Evolutionary conservation across 2,797 vertebrate genomes (phyloP), one percentile per base, ranked within the genome.

Genomic region (Euphonia xanthogaster): DNA sequence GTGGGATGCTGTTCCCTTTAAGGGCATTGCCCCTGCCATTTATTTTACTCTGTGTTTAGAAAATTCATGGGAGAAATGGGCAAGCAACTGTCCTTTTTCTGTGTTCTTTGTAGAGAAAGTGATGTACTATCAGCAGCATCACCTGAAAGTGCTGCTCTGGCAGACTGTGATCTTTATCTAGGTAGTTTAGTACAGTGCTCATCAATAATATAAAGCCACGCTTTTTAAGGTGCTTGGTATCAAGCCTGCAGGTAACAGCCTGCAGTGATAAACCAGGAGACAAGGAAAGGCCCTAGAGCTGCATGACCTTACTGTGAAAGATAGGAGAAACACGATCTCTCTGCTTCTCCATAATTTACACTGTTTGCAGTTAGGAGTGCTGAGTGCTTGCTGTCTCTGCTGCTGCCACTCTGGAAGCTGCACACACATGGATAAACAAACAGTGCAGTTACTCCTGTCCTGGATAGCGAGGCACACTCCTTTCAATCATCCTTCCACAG

Each of bases 141-240:
- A 33, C 25, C 35, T 73, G 76, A 65, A 90, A 47, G 60, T 53
- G 31, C 48, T 80, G 17, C 33, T 67, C 42, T 71, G 75, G 30
- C 42, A 77, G 47, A 19, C 19, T 6, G 6, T 0, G 1, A 54
- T 80, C 42, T 60, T 70, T 73, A 67, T 53, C 72, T 45, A 31
- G 22, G 14, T 55, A 8, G 6, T 21, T 85, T 55, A 88, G 21
- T 55, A 8, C 24, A 30, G 60, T 37, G 31, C 20, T 62, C 31
- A 45, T 88, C 78, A 90, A 66, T 90, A 80, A 58, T 45, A 47
- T 2, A 80, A 48, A 74, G 39, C 15, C 24, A 3, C 0, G 2
- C 27, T 68, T 87, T 89, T 83, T 55, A 47, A 88, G 47, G 10
- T 73, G 70, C 45, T 72, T 92, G 55, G 40, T 96, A 54, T 90